Base-by-base conservation (phyloP, 2,888 invertebrate species). In the Cremastinae sp. region DNA sequence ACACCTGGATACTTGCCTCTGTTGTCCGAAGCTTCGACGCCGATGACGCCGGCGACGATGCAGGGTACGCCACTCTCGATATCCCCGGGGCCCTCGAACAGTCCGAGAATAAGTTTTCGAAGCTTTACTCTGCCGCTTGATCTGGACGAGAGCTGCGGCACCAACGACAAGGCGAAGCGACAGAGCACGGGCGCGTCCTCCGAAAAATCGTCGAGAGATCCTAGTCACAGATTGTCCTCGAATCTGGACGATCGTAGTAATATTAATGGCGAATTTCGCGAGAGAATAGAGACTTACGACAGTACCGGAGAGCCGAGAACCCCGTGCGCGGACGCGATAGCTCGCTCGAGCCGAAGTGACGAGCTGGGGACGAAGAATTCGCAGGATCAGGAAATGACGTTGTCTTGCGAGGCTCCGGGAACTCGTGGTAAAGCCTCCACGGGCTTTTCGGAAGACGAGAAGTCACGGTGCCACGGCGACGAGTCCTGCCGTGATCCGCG, bases 91-190 rank as follows among this genome's bases (percentile, higher is more conserved):
- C 84, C 87, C 34, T 79, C 83, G 12, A 87, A 85, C 75, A 89
- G 89, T 75, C 87, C 89, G 78, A 87, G 90, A 80, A 89, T 89
- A 84, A 89, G 89, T 82, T 89, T 89, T 74, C 87, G 88, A 80
- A 89, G 89, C 78, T 90, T 89, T 66, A 85, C 86, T 34, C 79
- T 89, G 76, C 89, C 89, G 0, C 81, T 89, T 65, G 88, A 88
- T 10, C 78, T 88, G 43, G 87, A 85, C 49, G 87, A 87, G 9
- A 84, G 81, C 18, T 81, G 73, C 47, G 82, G 76, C 65, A 69
- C 80, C 69, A 68, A 82, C 43, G 84, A 83, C 12, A 18, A 59
- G 28, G 54, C 80, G 36, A 83, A 84, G 71, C 80, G 82, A 73
- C 59, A 58, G 12, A 70, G 61, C 16, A 79, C 78, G 36, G 58